Base-by-base conservation (phyloP, 2,797 vertebrate genomes). In the Schizopygopsis pylzovi region DNA sequence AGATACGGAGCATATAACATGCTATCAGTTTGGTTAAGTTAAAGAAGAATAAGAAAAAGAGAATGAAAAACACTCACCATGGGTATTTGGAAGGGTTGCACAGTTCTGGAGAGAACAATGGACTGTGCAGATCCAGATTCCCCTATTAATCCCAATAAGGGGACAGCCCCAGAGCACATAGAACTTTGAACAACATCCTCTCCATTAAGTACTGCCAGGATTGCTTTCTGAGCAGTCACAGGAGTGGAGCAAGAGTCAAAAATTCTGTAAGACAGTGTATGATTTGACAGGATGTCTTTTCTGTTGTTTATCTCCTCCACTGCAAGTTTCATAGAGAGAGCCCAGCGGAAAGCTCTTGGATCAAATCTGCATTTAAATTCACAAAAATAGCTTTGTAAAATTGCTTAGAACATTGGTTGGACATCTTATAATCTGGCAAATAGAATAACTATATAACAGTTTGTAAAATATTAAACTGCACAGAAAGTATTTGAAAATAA, bases 61-160 rank as follows among this genome's bases (percentile, higher is more conserved):
- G n/a, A 43, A 39, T 39, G 7, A 52, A 63, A 39, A 76, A 15
- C 2, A 37, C 12, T 28, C 89, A 93, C 92, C 91, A 93, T 91
- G 4, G 92, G 90, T 83, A 92, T 90, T 87, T 79, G 87, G 79
- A 92, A 92, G 28, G 92, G 89, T 81, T 91, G 86, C 20, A 92
- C 70, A 75, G 89, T 87, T 88, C 91, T 90, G 76, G 92, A 90
- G 9, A 92, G 89, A 33, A 90, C 88, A 78, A 92, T 90, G 2
- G 92, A 90, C 76, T 92, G 91, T n/a, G 91, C 89, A n/a, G 92
- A 92, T 49, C 92, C 92, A 37, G 90, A 91, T 77, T 92, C 91
- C 67, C 92, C 92, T 49, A 92, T 70, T 41, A 92, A 67, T 25
- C 85, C 90, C 45, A 90, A 75, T 52, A 91, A 83, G 33, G 89